phyloP scores from a whole-genome alignment of 2,888 invertebrate species.

The Creontiades dilutus region DNA sequence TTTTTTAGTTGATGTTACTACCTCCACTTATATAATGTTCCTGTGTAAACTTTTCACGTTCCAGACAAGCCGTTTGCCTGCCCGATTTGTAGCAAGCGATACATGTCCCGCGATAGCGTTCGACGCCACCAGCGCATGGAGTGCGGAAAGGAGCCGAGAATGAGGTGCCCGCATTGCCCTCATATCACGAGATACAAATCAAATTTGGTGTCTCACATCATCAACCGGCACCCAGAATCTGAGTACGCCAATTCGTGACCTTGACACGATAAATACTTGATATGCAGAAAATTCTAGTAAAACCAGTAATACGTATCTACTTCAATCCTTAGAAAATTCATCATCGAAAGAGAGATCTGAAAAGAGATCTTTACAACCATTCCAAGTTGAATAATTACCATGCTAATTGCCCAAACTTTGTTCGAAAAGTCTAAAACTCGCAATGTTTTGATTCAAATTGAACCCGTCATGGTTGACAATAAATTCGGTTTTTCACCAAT shows the following conservation, averaged over 20 bases:
- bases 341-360: too few species aligned
- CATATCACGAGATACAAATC: constrained; percentile 78
- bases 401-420: too few species aligned
- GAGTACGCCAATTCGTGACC: constrained; percentile 41
- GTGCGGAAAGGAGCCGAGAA: constrained; percentile 79
- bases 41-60: background rate
- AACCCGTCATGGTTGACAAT: too few species aligned
- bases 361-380: too few species aligned
- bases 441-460: too few species aligned
- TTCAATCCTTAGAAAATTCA: too few species aligned
- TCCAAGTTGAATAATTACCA: too few species aligned
- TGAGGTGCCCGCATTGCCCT: constrained; percentile 78
- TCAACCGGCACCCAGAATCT: constrained; percentile 59
- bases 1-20: background rate
- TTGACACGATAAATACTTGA: background rate
- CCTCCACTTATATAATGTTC: background rate
- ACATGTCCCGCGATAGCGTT: constrained; percentile 59
- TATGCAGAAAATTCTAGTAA: background rate
- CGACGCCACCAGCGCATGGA: constrained; percentile 75
- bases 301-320: background rate
- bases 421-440: too few species aligned
- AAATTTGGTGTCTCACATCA: constrained; percentile 77
- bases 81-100: constrained; percentile 47
- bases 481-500: too few species aligned
- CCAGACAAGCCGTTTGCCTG: constrained; percentile 54